Percentiles rank a stretch among this genome's conserved stretches.
phyloP scores from a whole-genome alignment of 2,888 invertebrate genomes.

The Noctua fimbriata region DNA sequence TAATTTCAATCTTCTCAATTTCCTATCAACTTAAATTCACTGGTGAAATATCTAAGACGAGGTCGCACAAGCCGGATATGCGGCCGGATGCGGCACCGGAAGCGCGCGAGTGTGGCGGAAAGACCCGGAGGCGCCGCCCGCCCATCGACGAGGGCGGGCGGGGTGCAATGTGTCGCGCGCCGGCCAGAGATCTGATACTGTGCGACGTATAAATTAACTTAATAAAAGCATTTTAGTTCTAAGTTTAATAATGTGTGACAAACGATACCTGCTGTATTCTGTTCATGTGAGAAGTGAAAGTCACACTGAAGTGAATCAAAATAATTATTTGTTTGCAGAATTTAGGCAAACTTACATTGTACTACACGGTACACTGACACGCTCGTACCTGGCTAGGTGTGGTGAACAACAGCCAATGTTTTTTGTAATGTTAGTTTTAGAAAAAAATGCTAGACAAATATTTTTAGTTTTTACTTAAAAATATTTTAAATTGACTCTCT shows the following conservation, averaged over 20 bases:
- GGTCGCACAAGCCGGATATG: constrained; percentile 74
- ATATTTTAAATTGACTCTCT: not conserved
- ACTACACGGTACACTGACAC: not conserved
- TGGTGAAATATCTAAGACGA: constrained; percentile 8
- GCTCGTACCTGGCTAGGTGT: not conserved
- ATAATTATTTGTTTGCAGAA: not conserved
- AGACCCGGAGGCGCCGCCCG: constrained; percentile 57
- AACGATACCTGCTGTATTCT: not conserved
- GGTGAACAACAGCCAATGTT: not conserved
- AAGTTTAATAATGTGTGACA: not conserved
- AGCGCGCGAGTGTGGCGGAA: constrained; percentile 78
- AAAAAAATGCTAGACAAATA: not conserved
- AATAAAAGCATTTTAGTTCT: not conserved
- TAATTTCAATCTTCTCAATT: no score
- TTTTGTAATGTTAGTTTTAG: not conserved
- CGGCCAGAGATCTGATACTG: not conserved
- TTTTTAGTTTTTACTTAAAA: not conserved
- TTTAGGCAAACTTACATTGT: not conserved
- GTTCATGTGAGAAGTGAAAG: not conserved
- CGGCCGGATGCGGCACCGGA: constrained; percentile 86
- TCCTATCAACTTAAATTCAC: constrained; percentile 1
- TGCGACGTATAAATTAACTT: constrained; percentile 1
- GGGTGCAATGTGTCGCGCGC: constrained; percentile 30
- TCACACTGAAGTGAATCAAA: not conserved
- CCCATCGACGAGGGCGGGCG: constrained; percentile 55